Conservation (phyloP, 2,888 invertebrate genomes). For the Spodoptera picta region DNA sequence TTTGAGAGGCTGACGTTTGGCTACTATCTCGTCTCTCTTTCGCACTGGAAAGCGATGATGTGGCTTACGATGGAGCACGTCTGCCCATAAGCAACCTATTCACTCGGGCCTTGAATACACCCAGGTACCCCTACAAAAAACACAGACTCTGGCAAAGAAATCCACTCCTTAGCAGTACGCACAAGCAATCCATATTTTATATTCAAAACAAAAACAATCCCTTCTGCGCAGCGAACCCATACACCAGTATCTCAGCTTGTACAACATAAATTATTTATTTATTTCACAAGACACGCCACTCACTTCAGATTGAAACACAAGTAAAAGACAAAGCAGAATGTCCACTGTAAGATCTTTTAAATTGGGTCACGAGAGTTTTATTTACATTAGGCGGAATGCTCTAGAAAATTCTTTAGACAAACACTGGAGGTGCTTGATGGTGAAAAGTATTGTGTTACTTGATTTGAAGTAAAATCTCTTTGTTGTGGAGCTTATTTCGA, state of each 20-base stretch:
- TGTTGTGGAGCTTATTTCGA: too few species aligned
- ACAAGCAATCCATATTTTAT: not conserved
- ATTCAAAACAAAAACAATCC: conserved; percentile 6
- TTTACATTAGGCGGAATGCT: conserved; percentile 29
- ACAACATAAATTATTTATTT: conserved; percentile 42
- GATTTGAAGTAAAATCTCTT: too few species aligned
- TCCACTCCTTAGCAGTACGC: too few species aligned
- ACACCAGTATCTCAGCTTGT: conserved; percentile 4
- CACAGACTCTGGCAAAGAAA: too few species aligned
- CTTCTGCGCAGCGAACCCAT: not conserved
- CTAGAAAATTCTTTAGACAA: conserved; percentile 22
- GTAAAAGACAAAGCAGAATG: conserved; percentile 28
- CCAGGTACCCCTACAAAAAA: too few species aligned
- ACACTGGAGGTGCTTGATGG: conserved; percentile 14
- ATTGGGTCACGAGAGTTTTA: conserved; percentile 51
- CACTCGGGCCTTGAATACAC: too few species aligned
- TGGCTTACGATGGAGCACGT: too few species aligned
- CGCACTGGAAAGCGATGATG: too few species aligned
- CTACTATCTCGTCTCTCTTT: too few species aligned
- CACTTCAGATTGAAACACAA: conserved; percentile 48
- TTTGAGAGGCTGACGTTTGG: too few species aligned
- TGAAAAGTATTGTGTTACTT: not conserved
- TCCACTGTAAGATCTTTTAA: conserved; percentile 44
- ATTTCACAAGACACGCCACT: conserved; percentile 29
- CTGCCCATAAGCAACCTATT: too few species aligned